Conservation (phyloP, 2,888 invertebrate genomes). For the Acrobasis consociella region DNA sequence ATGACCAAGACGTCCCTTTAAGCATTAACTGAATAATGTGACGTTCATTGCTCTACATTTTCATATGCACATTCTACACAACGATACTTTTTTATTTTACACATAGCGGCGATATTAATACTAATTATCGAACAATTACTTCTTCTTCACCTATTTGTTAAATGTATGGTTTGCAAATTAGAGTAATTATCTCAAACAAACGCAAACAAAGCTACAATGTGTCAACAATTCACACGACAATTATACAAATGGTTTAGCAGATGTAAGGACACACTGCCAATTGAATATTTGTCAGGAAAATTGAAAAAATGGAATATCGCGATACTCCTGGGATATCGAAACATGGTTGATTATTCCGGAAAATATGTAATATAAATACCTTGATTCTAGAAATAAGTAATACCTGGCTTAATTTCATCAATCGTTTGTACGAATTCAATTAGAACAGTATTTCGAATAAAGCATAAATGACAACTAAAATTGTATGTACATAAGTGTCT, state of each 20-base stretch:
- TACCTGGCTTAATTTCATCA: too few relatives aligned
- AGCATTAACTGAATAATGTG: neutral
- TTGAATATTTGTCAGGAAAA: neutral
- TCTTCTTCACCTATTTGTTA: neutral
- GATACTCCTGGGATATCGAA: too few relatives aligned
- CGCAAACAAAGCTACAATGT: conserved; percentile 10
- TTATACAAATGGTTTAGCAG: conserved; percentile 17
- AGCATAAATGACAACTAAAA: too few relatives aligned
- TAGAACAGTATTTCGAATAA: too few relatives aligned
- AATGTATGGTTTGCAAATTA: conserved; percentile 7
- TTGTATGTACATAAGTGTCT: too few relatives aligned
- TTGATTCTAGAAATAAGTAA: too few relatives aligned
- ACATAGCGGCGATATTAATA: neutral
- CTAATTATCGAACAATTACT: neutral
- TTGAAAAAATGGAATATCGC: too few relatives aligned
- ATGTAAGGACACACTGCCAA: conserved; percentile 1
- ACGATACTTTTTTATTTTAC: neutral
- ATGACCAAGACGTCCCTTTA: neutral
- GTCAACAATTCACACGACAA: conserved; percentile 14
- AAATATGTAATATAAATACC: too few relatives aligned
- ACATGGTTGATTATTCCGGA: too few relatives aligned
- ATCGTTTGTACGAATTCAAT: too few relatives aligned
- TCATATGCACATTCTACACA: neutral
- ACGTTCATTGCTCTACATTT: neutral
- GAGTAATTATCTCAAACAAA: conserved; percentile 4